phyloP scores from a whole-genome alignment of 2,888 invertebrate species.

The Disparrhopalites patrizii region DNA sequence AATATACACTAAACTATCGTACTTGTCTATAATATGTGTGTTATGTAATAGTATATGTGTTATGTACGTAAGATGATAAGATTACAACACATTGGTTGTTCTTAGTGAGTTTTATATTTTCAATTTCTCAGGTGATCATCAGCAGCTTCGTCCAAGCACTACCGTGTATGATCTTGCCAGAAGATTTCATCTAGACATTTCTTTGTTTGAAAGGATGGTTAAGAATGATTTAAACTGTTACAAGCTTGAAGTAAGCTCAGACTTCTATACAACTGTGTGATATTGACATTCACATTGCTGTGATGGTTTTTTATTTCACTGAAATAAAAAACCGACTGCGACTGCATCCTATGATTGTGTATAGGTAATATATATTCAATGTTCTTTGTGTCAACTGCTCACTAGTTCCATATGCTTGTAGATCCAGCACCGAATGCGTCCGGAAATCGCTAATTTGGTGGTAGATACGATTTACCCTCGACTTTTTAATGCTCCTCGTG shows the following conservation, averaged over 20 bases:
- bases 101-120: neutral
- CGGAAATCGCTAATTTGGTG: constrained; percentile 58
- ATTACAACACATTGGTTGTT: too few relatives aligned
- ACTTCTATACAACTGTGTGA: neutral
- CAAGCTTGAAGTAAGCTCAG: constrained; percentile 45
- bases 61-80: neutral
- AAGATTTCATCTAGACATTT: constrained; percentile 67
- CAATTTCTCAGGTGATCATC: constrained; percentile 64
- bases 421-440: constrained; percentile 75
- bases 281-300: neutral
- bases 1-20: too few relatives aligned
- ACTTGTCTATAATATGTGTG: too few relatives aligned
- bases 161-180: constrained; percentile 65
- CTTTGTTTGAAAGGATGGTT: constrained; percentile 77
- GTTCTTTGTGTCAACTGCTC: too few relatives aligned
- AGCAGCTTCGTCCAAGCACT: constrained; percentile 71
- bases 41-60: too few relatives aligned
- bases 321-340: too few relatives aligned
- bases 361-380: too few relatives aligned
- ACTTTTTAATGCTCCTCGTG: constrained; percentile 61
- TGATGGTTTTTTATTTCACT: neutral
- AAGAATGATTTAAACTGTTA: constrained; percentile 61
- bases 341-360: too few relatives aligned
- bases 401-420: too few relatives aligned
- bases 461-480: constrained; percentile 66